Percentiles rank a stretch among this genome's conserved stretches.
Conservation (phyloP, 1,140 invertebrate species). For the Drosophila parabipectinata region DNA sequence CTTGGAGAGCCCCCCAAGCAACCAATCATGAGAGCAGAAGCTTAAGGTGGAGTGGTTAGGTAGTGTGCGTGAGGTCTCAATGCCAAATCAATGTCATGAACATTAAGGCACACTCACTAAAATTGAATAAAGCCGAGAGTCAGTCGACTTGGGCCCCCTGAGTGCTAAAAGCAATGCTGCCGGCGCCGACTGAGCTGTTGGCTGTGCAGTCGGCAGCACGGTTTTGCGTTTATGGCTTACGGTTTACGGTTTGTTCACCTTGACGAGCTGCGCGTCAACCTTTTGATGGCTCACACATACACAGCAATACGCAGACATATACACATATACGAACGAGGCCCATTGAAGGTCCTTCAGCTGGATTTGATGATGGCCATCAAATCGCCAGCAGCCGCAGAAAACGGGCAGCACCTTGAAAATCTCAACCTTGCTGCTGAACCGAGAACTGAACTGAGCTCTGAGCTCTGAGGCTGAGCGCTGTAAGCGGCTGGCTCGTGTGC, state of each 20-base stretch:
- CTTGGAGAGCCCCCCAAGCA: background rate
- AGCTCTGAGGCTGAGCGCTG: background rate
- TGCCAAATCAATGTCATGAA: slow-evolving; percentile 82
- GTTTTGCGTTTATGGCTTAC: slow-evolving; percentile 7
- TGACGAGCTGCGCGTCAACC: slow-evolving; percentile 75
- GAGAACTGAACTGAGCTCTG: background rate
- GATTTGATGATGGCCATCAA: slow-evolving; percentile 64
- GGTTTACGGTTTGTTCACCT: slow-evolving; percentile 71
- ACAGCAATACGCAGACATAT: slow-evolving; percentile 8
- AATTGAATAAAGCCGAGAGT: slow-evolving; percentile 71
- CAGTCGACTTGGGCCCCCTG: slow-evolving; percentile 2
- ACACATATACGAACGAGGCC: slow-evolving; percentile 11
- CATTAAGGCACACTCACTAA: slow-evolving; percentile 80
- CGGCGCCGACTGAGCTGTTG: slow-evolving; percentile 24
- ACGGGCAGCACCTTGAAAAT: slow-evolving; percentile 64
- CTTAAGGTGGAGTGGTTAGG: slow-evolving; percentile 35
- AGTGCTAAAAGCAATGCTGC: slow-evolving; percentile 56
- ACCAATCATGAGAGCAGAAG: slow-evolving; percentile 3
- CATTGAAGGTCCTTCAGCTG: slow-evolving; percentile 74
- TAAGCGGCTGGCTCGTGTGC: background rate
- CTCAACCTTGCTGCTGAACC: slow-evolving; percentile 43
- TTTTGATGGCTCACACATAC: slow-evolving; percentile 58
- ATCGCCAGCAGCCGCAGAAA: slow-evolving; percentile 49
- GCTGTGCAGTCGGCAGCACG: slow-evolving; percentile 4
- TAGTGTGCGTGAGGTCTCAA: slow-evolving; percentile 54